Base-by-base conservation (phyloP, 64 coral and sea anemone genomes). In the Catalaphyllia jardinei region DNA sequence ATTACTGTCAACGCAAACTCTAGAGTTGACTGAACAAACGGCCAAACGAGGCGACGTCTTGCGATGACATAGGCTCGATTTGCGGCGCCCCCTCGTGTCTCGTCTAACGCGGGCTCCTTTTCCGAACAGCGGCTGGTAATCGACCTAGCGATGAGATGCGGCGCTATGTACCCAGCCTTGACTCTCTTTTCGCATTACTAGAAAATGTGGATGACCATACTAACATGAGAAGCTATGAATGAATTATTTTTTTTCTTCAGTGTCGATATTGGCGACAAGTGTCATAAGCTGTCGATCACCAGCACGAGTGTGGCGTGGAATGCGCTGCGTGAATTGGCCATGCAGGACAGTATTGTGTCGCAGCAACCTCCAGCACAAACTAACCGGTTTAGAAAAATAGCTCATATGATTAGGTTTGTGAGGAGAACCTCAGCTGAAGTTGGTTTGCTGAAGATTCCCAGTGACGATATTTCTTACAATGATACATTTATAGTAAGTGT, bases 301-400 rank as follows among this genome's bases (percentile, higher is more conserved):
- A 52, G 74, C 24, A 90, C 78, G 3, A 73, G 64, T 29, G 77
- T 81, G 29, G 78, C 89, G 7, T 90, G 78, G 78, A 90, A 52
- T 20, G 89, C 78, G 15, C 49, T 83, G 17, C 69, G 86, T 10
- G 86, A 74, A 52, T 75, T 46, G 20, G 61, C 60, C 29, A 25
- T 9, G 18, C 30, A 29, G 42, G 62, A 83, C 2, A 65, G 60
- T 11, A 27, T 9, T 15, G 49, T 15, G 6, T 54, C 24, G 10
- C 2, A 22, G 10, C 19, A 9, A 25, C 1, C 9, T n/a, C 1
- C 22, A 16, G 4, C 11, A 14, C 22, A 28, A 18, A 75, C 52
- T 25, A 29, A 31, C 1, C 60, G 80, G 4, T 12, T 83, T 42
- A 83, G 31, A 24, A 20, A 12, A 10, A 39, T 83, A 38, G 19